Evolutionary conservation across 2,113 vertebrate genomes (phyloP).

Genomic region (Thomomys bottae): DNA sequence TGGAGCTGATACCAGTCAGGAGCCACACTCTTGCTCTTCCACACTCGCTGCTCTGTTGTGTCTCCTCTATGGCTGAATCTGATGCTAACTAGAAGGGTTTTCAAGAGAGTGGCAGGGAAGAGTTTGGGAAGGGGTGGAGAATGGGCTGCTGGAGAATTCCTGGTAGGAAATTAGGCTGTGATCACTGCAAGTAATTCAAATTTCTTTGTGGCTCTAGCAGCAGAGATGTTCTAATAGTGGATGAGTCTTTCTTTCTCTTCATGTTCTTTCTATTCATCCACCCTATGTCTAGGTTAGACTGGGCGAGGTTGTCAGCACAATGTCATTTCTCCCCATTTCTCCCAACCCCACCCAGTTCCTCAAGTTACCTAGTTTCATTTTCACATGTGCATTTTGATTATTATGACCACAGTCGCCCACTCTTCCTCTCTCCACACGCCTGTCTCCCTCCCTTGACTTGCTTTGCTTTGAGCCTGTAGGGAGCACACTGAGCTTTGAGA

Average conservation of each 20-base stretch:
- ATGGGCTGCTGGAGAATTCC: not conserved
- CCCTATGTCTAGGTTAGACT: not conserved
- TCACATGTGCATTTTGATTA: no score
- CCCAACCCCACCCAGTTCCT: no score
- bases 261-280: not conserved
- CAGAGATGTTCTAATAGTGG: not conserved
- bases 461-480: not conserved
- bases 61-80: not conserved
- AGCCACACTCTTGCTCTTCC: not conserved
- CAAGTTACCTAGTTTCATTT: no score
- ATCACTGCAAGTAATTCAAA: not conserved
- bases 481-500: not conserved
- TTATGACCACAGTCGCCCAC: no score
- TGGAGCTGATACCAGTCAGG: no score
- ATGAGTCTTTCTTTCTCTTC: not conserved
- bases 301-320: no score
- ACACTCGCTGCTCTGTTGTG: no score
- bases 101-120: no score
- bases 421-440: no score
- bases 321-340: no score
- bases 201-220: not conserved
- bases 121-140: accelerated
- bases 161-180: not conserved
- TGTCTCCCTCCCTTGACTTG: not conserved
- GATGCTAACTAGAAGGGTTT: no score